These are phyloP conservation scores for Microtus richardsoni DNA, from an alignment of 2,113 vertebrate genomes.

Conservation along the genomic window DNA sequence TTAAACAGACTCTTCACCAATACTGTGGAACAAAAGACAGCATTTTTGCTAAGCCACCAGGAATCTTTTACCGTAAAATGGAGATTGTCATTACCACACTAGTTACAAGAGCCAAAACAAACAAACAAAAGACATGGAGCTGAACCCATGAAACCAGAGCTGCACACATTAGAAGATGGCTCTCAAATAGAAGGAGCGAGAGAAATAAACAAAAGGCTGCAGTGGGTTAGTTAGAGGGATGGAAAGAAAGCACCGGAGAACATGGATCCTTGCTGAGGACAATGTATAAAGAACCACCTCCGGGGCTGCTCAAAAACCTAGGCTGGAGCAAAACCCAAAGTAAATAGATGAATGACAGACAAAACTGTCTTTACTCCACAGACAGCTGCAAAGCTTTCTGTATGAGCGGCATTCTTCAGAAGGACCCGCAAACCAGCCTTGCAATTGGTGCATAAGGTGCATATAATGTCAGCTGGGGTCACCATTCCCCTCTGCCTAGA, in stretches of 20 bases:
- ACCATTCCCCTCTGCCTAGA: not conserved
- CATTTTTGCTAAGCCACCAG: constrained; percentile 18
- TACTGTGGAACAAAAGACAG: not conserved
- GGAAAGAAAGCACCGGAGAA: not conserved
- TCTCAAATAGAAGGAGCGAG: not conserved
- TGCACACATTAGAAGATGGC: not conserved
- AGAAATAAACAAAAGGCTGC: not conserved
- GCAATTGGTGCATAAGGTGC: not conserved
- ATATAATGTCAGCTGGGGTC: not conserved
- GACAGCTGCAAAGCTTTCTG: not conserved
- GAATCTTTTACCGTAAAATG: constrained; percentile 2
- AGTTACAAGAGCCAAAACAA: constrained; percentile 1
- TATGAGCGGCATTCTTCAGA: not conserved
- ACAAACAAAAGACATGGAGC: not conserved
- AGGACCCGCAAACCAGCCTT: not conserved
- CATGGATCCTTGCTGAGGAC: not conserved
- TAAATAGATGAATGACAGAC: not conserved
- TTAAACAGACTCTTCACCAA: constrained; percentile 43
- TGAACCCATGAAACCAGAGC: not conserved
- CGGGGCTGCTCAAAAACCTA: not conserved
- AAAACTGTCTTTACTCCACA: not conserved
- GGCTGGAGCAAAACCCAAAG: not conserved
- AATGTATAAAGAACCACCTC: not conserved
- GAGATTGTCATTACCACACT: not conserved
- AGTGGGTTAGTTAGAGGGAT: not conserved